Base-by-base conservation (phyloP, 2,888 invertebrate species). In the Octonoba sinensis region DNA sequence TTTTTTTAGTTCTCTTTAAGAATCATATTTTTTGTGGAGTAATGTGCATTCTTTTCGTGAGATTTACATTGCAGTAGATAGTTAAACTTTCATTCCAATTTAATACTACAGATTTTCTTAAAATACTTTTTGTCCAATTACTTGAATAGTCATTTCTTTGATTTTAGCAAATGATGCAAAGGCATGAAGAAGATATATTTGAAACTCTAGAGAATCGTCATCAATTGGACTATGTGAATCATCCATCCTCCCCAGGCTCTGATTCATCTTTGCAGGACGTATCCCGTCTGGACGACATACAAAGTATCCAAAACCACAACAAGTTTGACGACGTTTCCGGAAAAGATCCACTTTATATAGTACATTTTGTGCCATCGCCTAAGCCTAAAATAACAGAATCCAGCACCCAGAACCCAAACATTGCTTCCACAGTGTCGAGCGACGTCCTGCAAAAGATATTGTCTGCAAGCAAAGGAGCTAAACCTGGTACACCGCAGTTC, bases 401-500 rank as follows among this genome's bases (percentile, higher is more conserved):
- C 11, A 81, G 79, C n/a, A 82, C 74, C 44, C 16, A 49, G 0
- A 46, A 20, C 11, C 69, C 81, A 0, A 54, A 60, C 15, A 1
- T 16, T 3, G 72, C 36, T 0, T 81, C 81, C 0, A 70, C 81
- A 3, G 81, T 75, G 12, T 70, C 81, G 1, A 75, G 22, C 16
- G 81, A 82, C 16, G 70, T 82, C 12, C 18, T 82, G 46, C 57
- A 76, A 22, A 82, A 82, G 51, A 82, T 82, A 12, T 56, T 82
- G 20, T 75, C 75, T 15, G 82, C 75, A 1, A 74, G 74, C 27
- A 82, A 82, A 18, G 76, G 76, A 2, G 27, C 75, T 2, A 82
- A 82, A n/a, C 82, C 82, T 20, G 82, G 82, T 27, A 76, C 74
- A 2, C 82, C 82, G 11, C 82, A 82, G 47, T 82, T 82, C 22